Evolutionary conservation across 1,140 invertebrate species (phyloP), one percentile per base, ranked within the genome.

Genomic region (Chrysopa pallens): DNA sequence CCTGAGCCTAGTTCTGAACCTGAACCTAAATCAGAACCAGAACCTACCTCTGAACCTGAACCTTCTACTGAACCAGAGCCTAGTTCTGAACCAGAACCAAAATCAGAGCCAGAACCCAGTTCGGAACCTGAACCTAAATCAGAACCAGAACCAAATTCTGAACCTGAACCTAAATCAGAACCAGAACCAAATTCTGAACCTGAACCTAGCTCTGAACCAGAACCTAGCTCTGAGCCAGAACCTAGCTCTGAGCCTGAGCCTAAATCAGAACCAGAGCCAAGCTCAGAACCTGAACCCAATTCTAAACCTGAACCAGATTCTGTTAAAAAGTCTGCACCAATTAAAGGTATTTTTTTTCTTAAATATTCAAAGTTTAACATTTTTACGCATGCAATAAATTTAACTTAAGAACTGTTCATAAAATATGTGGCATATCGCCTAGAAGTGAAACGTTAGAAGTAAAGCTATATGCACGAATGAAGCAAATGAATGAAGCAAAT

Each of bases 271-370:
- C 44, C 53, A 29, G 59, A 64, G 50, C 58, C 62, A 4, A 49
- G 44, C 45, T 45, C 57, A 27, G 51, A 59, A 47, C 58, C 62
- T 4, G 61, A 64, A 49, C 62, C 65, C 1, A 60, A 48, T 41
- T 59, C 68, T 0, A 59, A 67, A 50, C 62, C 68, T 1, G 62
- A 65, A 54, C 58, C 66, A 47, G 50, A 55, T 48, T 51, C 57
- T 23, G 59, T 67, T 4, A 33, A 33, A 23, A 23, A 23, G 17
- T 23, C 17, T 52, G 58, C 63, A 9, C 53, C 44, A 40, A 51
- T 33, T 33, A 33, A 11, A 33, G 8, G 8, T 33, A 33, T 33
- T 11, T 33, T 11, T 33, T 33, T 33, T 33, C 31, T 11, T 33
- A 33, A 33, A 11, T 33, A 33, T 33, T 33, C 6, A 6, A 11